phyloP scores from a whole-genome alignment of 2,888 invertebrate genomes.

The Sinohyriopsis cumingii region DNA sequence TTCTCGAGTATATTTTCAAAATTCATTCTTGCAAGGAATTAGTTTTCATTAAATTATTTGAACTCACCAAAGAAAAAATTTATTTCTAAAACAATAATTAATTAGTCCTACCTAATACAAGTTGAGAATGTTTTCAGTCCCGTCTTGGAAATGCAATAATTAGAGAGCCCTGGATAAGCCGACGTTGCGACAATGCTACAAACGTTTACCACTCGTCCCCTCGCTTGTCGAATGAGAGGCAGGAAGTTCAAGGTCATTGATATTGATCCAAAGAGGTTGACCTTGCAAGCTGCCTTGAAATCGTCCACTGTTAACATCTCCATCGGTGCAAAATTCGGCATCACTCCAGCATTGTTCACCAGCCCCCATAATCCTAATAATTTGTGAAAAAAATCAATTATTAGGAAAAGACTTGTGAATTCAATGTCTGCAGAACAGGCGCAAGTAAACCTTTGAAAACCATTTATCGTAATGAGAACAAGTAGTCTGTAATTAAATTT shows the following conservation, averaged over 20 bases:
- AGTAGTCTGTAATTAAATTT: too few species aligned
- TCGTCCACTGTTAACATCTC: slow-evolving; percentile 67
- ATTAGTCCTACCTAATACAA: slow-evolving; percentile 46
- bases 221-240: slow-evolving; percentile 49
- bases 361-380: slow-evolving; percentile 61
- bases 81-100: too few species aligned
- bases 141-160: slow-evolving; percentile 59
- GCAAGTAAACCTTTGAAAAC: too few species aligned
- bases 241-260: slow-evolving; percentile 51
- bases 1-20: too few species aligned
- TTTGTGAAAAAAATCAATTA: not conserved
- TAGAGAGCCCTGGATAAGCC: slow-evolving; percentile 29
- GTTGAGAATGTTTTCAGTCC: slow-evolving; percentile 61
- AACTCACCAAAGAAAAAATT: too few species aligned
- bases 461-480: too few species aligned
- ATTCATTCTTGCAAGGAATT: too few species aligned
- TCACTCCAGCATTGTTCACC: slow-evolving; percentile 64
- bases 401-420: not conserved
- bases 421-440: too few species aligned
- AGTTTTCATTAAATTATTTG: too few species aligned
- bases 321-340: slow-evolving; percentile 52
- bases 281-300: slow-evolving; percentile 52
- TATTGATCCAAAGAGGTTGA: slow-evolving; percentile 69
- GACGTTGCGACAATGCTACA: slow-evolving; percentile 53
- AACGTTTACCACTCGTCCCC: slow-evolving; percentile 60